Base-by-base conservation (phyloP, 2,113 vertebrate species). In the Electrona antarctica region DNA sequence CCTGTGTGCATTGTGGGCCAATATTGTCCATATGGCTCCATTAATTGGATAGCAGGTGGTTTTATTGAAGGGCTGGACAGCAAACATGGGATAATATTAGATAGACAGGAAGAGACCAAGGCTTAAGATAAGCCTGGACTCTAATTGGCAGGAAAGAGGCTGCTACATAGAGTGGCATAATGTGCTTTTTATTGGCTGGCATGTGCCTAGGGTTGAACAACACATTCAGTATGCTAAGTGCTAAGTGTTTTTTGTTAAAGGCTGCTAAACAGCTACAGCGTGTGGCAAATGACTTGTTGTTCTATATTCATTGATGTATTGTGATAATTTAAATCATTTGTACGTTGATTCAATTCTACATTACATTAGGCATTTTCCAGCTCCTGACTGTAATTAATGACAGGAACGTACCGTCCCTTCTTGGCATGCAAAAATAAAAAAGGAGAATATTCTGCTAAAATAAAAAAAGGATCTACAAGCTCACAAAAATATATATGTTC, bases 81-180 rank as follows among this genome's bases (percentile, higher is more conserved):
- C 64, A 81, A 54, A 54, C n/a, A 54, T 54, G 51, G n/a, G 21
- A 21, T 21, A 21, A 21, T 21, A 21, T 21, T 21, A 21, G 21
- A 21, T 21, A 21, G 21, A 21, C 1, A 21, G 21, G 21, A 21
- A 21, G 21, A 21, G 21, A 21, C 21, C 21, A 21, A 21, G 21
- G 21, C 21, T 21, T 21, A 21, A 90, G 73, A 88, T 85, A 81
- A 80, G 81, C 69, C 82, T 67, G 63, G 74, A 79, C 76, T 84
- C 77, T 87, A 88, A 87, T 86, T 85, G 85, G 81, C 87, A 88
- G 89, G 85, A 88, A 89, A 80, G 66, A 80, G 83, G 71, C 72
- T 83, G 78, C 77, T 84, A 21, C 21, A 84, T 85, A 82, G 80
- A 84, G 84, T 89, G 82, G 74, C 28, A 51, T 85, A 86, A 86